Evolutionary conservation across 2,888 invertebrate species (phyloP), one percentile per base, ranked within the genome.

Genomic region (Phrixothrix hirtus): DNA sequence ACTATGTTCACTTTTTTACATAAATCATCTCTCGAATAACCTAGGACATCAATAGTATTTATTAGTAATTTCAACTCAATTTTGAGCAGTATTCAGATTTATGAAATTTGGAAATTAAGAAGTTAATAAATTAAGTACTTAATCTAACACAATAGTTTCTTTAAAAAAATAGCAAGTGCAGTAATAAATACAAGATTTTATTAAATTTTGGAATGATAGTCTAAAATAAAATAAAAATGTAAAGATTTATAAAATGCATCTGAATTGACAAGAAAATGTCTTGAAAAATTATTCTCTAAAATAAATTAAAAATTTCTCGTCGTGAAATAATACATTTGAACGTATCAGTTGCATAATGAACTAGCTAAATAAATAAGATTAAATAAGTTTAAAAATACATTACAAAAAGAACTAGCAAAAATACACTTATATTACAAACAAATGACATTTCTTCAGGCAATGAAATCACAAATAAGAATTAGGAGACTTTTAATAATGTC

Each of bases 1-100:
- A 72, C 70, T 70, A 69, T 68, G 67, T 71, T 73, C 70, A 69
- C 65, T 67, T 68, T 68, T 67, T 50, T 54, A 44, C 54, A 49
- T 47, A 49, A 48, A 54, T 49, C 38, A 44, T 49, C 35, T 46
- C 21, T 37, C 62, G 65, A 63, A 66, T 65, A 66, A 67, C 46
- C 29, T 50, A 45, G 27, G 46, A 46, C 50, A 55, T 46, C 32
- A 16, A 49, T 41, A 31, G 15, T 30, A 34, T 49, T n/a, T 42
- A 42, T 39, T 46, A 48, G 30, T 49, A 53, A 47, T 53, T 25
- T 41, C 14, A 26, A 53, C 53, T 53, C 47, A 43, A 6, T 38
- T 43, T 53, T 53, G 53, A 53, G 53, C 53, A 53, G 38, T 48
- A 38, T 42, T 53, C 53, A 53, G 53, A 43, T 47, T 42, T 53